Percentiles rank a stretch among this genome's conserved stretches.
Evolutionary conservation across 2,797 vertebrate species (phyloP).

Genomic region (Acanthis flammea): DNA sequence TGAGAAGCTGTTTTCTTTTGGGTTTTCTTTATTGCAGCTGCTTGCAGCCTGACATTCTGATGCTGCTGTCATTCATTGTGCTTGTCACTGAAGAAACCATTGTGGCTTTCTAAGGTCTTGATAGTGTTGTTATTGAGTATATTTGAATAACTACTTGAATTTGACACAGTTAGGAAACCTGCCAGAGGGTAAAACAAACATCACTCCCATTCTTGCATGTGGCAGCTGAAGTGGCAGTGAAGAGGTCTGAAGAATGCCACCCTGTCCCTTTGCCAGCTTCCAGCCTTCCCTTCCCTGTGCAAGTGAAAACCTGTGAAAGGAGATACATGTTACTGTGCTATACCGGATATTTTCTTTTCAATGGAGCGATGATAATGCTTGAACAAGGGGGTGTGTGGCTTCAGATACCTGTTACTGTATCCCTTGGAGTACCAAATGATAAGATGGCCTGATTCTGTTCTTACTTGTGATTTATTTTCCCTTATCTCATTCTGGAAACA

Average conservation of each 20-base stretch:
- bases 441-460: background rate
- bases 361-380: background rate
- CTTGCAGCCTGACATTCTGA: background rate
- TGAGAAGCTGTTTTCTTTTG: background rate
- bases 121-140: background rate
- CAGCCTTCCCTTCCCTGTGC: background rate
- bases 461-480: background rate
- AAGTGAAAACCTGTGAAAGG: background rate
- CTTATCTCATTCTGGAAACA: background rate
- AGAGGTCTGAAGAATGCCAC: background rate
- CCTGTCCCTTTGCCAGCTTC: background rate
- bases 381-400: background rate
- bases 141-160: constrained; percentile 28
- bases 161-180: background rate
- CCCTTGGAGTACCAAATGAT: background rate
- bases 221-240: background rate
- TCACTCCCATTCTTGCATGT: background rate
- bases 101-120: background rate
- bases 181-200: constrained; percentile 4
- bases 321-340: background rate
- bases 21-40: background rate
- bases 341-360: background rate
- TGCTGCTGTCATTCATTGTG: background rate
- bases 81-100: background rate
- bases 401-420: background rate